Evolutionary conservation across 2,888 invertebrate species (phyloP), one percentile per base, ranked within the genome.

Genomic region (Diogma glabrata): DNA sequence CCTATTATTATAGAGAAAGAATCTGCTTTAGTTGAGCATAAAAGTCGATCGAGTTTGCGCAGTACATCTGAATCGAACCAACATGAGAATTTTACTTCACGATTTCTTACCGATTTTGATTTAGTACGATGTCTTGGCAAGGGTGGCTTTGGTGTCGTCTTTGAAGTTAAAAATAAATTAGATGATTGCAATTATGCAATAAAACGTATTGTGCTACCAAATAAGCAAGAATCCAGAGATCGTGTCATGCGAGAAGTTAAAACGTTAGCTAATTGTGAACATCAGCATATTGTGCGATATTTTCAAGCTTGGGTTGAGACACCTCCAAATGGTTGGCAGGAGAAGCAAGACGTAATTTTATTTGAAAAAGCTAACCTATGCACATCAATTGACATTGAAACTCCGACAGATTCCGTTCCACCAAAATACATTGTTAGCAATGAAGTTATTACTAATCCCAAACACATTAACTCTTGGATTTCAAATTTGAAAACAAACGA

Each of bases 61-160:
- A 53, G 60, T 55, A 30, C 60, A 38, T 65, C 70, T 48, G 64
- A 70, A 57, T 64, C 66, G 49, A 55, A 64, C 49, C 57, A 63
- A 17, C 50, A 60, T 57, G 59, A 70, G 57, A 55, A 63, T 50
- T 69, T 65, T 54, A 58, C 61, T 57, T 82, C 71, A 57, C 81
- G 94, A 45, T 96, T 90, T 66, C 75, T 82, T 56, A 79, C 77
- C 2, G 95, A 95, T 65, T 96, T 94, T 69, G 83, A 86, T 46
- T 81, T 86, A 22, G 71, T 92, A 24, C 75, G 81, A 55, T 86
- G 88, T 58, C 72, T 93, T 14, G 93, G 93, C 0, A 79, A 79
- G 59, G 97, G 97, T 17, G 97, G 96, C 0, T 99, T 95, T 69
- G 97, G 97, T 0, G 84, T 96, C 3, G 97, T 99, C 0, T 96